phyloP scores from a whole-genome alignment of 53 echinoderm and acorn worm species.

The Astropecten irregularis region DNA sequence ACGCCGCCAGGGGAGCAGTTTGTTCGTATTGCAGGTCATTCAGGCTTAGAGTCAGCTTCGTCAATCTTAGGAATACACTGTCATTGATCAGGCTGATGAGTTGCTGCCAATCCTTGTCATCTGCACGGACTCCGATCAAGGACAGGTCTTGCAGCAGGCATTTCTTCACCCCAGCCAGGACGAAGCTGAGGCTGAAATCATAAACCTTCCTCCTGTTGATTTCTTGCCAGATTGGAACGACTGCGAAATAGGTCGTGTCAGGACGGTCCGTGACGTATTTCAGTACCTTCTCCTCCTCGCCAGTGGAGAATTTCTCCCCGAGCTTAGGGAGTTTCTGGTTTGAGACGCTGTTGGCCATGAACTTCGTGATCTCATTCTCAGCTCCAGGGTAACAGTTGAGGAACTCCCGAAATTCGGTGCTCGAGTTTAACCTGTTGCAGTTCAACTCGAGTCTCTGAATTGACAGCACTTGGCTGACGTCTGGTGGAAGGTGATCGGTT shows the following conservation, averaged over 20 bases:
- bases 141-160: slow-evolving; percentile 47
- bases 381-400: slow-evolving; percentile 68
- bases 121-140: slow-evolving; percentile 58
- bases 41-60: slow-evolving; percentile 57
- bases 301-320: slow-evolving; percentile 3
- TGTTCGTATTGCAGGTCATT: slow-evolving; percentile 31
- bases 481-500: background rate
- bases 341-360: slow-evolving; percentile 28
- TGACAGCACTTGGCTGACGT: background rate
- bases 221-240: slow-evolving; percentile 63
- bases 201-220: slow-evolving; percentile 42
- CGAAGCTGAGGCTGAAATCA: slow-evolving; percentile 61
- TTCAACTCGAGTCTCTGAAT: slow-evolving; percentile 51
- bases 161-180: slow-evolving; percentile 46
- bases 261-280: slow-evolving; percentile 51
- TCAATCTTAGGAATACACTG: slow-evolving; percentile 12
- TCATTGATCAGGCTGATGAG: slow-evolving; percentile 44
- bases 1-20: slow-evolving; percentile 38
- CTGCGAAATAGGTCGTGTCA: slow-evolving; percentile 45
- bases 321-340: background rate
- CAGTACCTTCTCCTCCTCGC: slow-evolving; percentile 19
- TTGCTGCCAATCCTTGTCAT: slow-evolving; percentile 26
- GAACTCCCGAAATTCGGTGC: slow-evolving; percentile 71
- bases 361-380: slow-evolving; percentile 35
- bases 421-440: slow-evolving; percentile 54